Evolutionary conservation across 2,113 vertebrate genomes (phyloP).

Genomic region (Mesoclemmys tuberculata): DNA sequence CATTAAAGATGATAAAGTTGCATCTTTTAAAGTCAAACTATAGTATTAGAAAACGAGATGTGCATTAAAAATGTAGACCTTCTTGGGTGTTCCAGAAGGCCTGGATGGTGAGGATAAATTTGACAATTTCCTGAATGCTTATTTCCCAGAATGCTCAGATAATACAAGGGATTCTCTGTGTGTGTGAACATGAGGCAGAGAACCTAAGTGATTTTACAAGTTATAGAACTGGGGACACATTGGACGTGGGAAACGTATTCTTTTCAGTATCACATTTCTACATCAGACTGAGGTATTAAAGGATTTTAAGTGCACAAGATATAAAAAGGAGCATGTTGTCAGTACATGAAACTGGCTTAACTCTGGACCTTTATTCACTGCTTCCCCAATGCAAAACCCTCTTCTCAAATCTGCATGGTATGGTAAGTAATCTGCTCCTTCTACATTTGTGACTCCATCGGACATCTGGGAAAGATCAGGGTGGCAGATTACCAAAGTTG

Average conservation of each 20-base stretch:
- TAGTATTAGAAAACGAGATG: background rate
- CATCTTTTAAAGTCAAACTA: background rate
- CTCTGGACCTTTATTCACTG: background rate
- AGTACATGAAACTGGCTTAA: background rate
- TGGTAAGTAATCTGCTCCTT: fast-evolving
- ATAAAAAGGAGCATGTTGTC: background rate
- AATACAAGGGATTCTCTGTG: background rate
- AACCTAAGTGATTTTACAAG: background rate
- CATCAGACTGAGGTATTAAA: background rate
- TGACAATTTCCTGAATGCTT: no score
- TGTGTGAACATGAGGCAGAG: background rate
- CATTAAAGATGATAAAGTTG: conserved; percentile 28
- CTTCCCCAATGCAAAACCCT: background rate
- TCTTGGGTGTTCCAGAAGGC: background rate
- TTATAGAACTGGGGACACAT: background rate
- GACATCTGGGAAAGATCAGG: background rate
- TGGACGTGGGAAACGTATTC: background rate
- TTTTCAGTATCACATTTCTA: background rate
- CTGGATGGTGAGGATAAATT: background rate
- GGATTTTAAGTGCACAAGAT: background rate
- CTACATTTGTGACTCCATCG: background rate
- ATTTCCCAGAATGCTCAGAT: background rate
- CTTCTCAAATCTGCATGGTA: background rate
- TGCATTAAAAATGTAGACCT: background rate
- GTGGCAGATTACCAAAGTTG: background rate